phyloP scores from a whole-genome alignment of 2,888 invertebrate genomes.

The Drosophila quinaria region DNA sequence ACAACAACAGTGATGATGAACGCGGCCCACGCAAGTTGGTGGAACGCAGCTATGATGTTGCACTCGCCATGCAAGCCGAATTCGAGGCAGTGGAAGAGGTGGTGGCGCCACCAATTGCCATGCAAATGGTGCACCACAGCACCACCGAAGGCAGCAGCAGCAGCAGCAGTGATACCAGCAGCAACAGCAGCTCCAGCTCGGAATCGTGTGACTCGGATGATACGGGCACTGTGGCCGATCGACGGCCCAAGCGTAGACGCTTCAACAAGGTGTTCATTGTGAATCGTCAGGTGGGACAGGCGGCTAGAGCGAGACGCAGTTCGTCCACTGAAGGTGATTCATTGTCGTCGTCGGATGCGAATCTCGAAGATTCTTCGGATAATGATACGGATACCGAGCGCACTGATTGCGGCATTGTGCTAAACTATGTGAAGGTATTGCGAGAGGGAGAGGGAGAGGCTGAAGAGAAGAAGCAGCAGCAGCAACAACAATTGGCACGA shows the following conservation, averaged over 20 bases:
- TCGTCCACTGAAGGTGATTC: conserved; percentile 88
- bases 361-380: conserved; percentile 88
- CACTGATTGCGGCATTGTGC: conserved; percentile 86
- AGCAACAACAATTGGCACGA: conserved; percentile 45
- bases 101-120: conserved; percentile 15
- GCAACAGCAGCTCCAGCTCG: conserved; percentile 84
- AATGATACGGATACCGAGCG: conserved; percentile 88
- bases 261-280: conserved; percentile 90
- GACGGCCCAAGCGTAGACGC: conserved; percentile 86
- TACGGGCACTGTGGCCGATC: conserved; percentile 87
- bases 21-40: conserved; percentile 64
- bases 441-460: conserved; percentile 45
- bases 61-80: conserved; percentile 50
- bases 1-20: conserved; percentile 42
- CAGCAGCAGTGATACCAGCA: conserved; percentile 81
- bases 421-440: conserved; percentile 83
- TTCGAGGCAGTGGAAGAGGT: neutral
- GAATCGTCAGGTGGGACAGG: conserved; percentile 86
- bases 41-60: conserved; percentile 83
- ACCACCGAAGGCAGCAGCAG: conserved; percentile 68
- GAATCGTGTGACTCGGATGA: conserved; percentile 86
- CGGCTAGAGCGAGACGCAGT: conserved; percentile 73
- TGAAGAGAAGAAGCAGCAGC: neutral
- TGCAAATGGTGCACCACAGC: conserved; percentile 59
- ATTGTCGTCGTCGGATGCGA: conserved; percentile 87